Evolutionary conservation across 2,797 vertebrate genomes (phyloP), one percentile per base, ranked within the genome.

Genomic region (Ctenochaetus hawaiiensis): DNA sequence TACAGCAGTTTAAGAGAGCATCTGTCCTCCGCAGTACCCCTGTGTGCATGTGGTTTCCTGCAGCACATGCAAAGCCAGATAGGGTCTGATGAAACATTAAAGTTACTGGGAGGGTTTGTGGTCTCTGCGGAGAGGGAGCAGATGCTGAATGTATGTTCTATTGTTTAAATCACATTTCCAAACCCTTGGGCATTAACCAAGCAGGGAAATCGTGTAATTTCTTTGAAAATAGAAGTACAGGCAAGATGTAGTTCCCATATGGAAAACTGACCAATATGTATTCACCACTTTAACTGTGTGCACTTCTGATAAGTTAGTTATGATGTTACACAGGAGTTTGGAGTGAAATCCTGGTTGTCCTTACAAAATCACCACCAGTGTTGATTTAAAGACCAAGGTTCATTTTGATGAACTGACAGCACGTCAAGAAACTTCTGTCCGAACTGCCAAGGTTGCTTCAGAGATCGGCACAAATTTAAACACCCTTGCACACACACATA

Each of bases 11-110:
- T 47, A 82, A 71, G 18, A 18, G 44, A 23, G 49, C 37, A 4
- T 58, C 48, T 16, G 23, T 68, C 47, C 57, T 74, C 61, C 1
- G 10, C 65, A 54, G 74, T 45, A 22, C 69, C 65, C 44, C 64
- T 47, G 44, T 18, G 73, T 75, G 57, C 59, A 4, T 47, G 65
- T 43, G 67, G n/a, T 60, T 82, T 81, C 72, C 45, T 48, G 48
- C n/a, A 67, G 56, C 23, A 80, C 72, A 89, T 74, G 79, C 58
- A 23, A 72, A 65, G 43, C 72, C 64, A 53, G 64, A 86, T 66
- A 75, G 68, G 63, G 81, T 77, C 78, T 77, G 72, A 89, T 86
- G 62, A 91, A 89, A 92, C 82, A 86, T 91, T 88, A 59, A 92
- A 85, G 84, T 85, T 84, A 76, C 81, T 86, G 65, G 70, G 58